Evolutionary conservation across 2,888 invertebrate species (phyloP), one percentile per base, ranked within the genome.

Genomic region (Plebejus melissa): DNA sequence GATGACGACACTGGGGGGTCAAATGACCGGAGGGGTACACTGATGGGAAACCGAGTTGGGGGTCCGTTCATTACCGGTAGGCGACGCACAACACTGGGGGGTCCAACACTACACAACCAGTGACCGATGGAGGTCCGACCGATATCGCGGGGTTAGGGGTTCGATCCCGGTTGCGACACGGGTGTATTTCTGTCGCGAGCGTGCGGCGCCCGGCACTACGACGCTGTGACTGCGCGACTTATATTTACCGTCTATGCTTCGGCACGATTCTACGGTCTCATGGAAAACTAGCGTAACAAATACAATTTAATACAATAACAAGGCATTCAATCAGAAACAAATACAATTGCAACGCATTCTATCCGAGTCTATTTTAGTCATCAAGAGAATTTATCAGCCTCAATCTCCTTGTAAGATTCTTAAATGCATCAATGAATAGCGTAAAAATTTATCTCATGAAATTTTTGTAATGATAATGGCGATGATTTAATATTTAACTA

Each of bases 161-260:
- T 83, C 82, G 82, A 82, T 82, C 81, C 84, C 83, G 83, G 85
- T 88, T 88, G 87, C 88, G 87, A 85, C 86, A 87, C 86, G 83
- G 80, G 76, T 78, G 80, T 81, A 80, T 82, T 80, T 81, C 80
- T 79, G 80, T 80, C 82, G 82, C 82, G 82, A 78, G 80, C 82
- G 84, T 84, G 82, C 84, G 83, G 77, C 82, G 83, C 80, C 77
- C 80, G 82, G 82, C 82, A 81, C 77, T 79, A 80, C 82, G 79
- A 76, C 81, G 80, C 80, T 82, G 80, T 81, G 80, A 84, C 84
- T 84, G 84, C 41, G 50, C 74, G n/a, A 50, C 75, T 11, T 76
- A 71, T 60, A 54, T 32, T 58, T 72, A 60, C 54, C 36, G 70
- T n/a, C 32, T 11, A 71, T n/a, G 46, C 72, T 76, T 13, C 54